Evolutionary conservation across 2,113 vertebrate species (phyloP).

Genomic region (Ictalurus punctatus): DNA sequence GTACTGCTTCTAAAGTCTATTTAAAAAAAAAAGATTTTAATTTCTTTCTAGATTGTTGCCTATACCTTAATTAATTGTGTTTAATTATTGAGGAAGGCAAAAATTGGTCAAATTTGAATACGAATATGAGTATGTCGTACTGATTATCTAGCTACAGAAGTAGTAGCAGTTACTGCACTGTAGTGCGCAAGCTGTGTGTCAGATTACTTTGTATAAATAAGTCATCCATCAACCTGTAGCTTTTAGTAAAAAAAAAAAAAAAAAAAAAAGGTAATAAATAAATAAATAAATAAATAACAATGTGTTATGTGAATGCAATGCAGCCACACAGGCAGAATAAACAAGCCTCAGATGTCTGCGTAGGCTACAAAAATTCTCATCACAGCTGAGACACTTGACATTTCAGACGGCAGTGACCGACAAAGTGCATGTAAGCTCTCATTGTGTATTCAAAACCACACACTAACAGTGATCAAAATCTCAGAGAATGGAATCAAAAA

Average conservation of each 20-base stretch:
- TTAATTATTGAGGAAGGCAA: background rate
- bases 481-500: constrained; percentile 30
- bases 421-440: constrained; percentile 17
- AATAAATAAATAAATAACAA: background rate
- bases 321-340: constrained; percentile 12
- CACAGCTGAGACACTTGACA: constrained; percentile 44
- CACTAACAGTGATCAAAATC: constrained; percentile 29
- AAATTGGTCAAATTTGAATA: background rate
- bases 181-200: background rate
- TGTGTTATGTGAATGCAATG: constrained; percentile 2
- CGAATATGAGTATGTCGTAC: background rate
- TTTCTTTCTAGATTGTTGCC: background rate
- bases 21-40: background rate
- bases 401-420: constrained; percentile 32
- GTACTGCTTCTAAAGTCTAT: background rate
- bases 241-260: background rate
- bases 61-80: background rate
- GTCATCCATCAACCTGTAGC: background rate
- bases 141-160: background rate
- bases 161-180: background rate
- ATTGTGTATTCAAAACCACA: constrained; percentile 44
- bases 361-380: constrained; percentile 16
- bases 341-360: background rate
- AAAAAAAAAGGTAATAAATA: background rate
- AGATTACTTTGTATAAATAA: background rate